Conservation (phyloP, 1,140 invertebrate species). For the Apis cerana region DNA sequence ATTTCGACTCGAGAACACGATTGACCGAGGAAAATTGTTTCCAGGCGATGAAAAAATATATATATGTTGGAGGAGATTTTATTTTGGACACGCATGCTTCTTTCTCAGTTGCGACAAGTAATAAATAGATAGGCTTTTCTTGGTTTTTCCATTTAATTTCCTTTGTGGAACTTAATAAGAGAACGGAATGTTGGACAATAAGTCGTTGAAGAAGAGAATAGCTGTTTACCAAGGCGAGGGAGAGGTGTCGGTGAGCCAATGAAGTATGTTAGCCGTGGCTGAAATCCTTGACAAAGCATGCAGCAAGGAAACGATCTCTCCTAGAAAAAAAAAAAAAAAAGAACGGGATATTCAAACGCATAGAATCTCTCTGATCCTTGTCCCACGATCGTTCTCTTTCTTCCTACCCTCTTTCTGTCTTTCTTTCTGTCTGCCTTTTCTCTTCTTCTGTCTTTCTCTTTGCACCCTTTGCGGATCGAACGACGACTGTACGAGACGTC, state of each 20-base stretch:
- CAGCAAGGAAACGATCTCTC: constrained; percentile 29
- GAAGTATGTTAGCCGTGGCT: constrained; percentile 49
- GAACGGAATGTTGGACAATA: neutral
- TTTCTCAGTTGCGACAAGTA: neutral
- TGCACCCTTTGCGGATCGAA: constrained; percentile 52
- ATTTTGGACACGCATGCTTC: constrained; percentile 1
- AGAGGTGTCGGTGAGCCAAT: constrained; percentile 5
- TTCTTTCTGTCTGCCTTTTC: constrained; percentile 23
- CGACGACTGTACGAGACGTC: constrained; percentile 55
- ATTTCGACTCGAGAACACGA: neutral
- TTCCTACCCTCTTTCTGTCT: neutral
- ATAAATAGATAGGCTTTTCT: neutral
- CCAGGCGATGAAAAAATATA: neutral
- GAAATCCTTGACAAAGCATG: constrained; percentile 44
- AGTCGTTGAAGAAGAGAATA: neutral
- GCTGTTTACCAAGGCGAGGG: neutral
- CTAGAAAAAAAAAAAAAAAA: neutral
- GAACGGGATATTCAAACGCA: constrained; percentile 3
- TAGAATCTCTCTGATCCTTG: neutral
- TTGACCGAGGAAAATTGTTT: neutral
- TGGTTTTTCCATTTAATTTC: neutral
- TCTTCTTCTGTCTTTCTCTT: constrained; percentile 39
- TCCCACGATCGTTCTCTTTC: neutral
- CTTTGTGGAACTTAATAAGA: neutral
- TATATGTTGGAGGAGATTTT: neutral